Percentiles rank a stretch among this genome's conserved stretches.
phyloP scores from a whole-genome alignment of 2,113 vertebrate genomes.

The Heterotilapia buettikoferi region DNA sequence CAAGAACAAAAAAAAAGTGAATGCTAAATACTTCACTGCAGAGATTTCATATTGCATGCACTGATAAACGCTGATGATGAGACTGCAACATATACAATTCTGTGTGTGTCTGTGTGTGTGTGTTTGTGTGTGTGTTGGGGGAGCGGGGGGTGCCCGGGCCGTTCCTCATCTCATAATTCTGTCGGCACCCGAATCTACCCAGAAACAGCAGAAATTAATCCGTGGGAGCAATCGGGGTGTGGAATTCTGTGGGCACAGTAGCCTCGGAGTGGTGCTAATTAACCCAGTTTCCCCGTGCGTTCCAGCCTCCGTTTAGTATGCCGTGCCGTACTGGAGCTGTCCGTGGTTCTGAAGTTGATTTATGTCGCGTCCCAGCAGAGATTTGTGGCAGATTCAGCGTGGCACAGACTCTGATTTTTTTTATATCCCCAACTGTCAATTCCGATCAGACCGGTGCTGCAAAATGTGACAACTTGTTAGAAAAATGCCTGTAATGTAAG shows the following conservation, averaged over 20 bases:
- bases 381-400: constrained; percentile 16
- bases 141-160: neutral
- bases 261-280: constrained; percentile 44
- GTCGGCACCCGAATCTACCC: neutral
- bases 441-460: neutral
- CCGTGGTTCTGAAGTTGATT: constrained; percentile 45
- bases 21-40: neutral
- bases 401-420: neutral
- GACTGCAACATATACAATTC: neutral
- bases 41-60: neutral
- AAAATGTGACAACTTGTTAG: constrained; percentile 20
- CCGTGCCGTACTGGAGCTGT: constrained; percentile 26
- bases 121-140: neutral
- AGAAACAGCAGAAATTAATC: constrained; percentile 2
- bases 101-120: neutral
- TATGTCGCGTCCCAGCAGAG: constrained; percentile 31
- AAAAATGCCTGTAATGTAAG: neutral
- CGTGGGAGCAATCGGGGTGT: neutral
- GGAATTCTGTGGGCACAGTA: neutral
- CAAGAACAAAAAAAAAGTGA: neutral
- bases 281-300: constrained; percentile 30
- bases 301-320: constrained; percentile 44
- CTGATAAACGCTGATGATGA: neutral
- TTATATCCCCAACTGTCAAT: constrained; percentile 22
- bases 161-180: neutral